phyloP scores from a whole-genome alignment of 2,888 invertebrate genomes.

The Elmis aenea region DNA sequence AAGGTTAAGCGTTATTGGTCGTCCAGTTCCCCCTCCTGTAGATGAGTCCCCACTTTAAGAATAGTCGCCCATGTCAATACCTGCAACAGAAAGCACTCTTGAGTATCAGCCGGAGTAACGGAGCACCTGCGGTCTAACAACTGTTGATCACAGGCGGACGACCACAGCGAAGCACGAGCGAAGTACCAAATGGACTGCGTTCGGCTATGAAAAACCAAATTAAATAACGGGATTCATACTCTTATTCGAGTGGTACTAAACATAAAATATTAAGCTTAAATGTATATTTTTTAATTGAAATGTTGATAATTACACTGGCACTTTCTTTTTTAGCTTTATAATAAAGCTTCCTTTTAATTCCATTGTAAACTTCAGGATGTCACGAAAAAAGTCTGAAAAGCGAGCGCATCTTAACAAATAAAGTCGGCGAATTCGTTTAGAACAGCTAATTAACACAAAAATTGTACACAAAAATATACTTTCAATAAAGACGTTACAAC shows the following conservation, averaged over 20 bases:
- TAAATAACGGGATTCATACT: too few relatives aligned
- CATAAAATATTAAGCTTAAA: too few relatives aligned
- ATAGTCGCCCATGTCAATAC: slow-evolving; percentile 50
- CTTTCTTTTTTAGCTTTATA: too few relatives aligned
- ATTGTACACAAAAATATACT: slow-evolving; percentile 13
- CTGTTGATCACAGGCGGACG: slow-evolving; percentile 9
- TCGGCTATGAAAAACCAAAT: too few relatives aligned
- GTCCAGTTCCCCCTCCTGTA: slow-evolving; percentile 59
- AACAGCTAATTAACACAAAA: slow-evolving; percentile 23
- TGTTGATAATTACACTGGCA: too few relatives aligned
- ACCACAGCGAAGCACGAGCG: too few relatives aligned
- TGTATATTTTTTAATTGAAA: too few relatives aligned
- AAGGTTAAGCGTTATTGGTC: slow-evolving; percentile 81
- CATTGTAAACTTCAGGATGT: too few relatives aligned
- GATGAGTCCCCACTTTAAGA: slow-evolving; percentile 53
- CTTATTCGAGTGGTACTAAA: too few relatives aligned
- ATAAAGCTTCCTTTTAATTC: too few relatives aligned
- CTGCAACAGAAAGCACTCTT: slow-evolving; percentile 35
- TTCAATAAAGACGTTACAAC: too few relatives aligned
- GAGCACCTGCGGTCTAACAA: slow-evolving; percentile 14
- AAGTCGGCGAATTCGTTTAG: slow-evolving; percentile 16
- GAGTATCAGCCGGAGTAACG: slow-evolving; percentile 7
- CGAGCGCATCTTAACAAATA: slow-evolving; percentile 11
- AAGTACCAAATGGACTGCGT: too few relatives aligned
- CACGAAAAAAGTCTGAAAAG: slow-evolving; percentile 7